phyloP scores from a whole-genome alignment of 2,113 vertebrate species.

The Macquaria ambigua region DNA sequence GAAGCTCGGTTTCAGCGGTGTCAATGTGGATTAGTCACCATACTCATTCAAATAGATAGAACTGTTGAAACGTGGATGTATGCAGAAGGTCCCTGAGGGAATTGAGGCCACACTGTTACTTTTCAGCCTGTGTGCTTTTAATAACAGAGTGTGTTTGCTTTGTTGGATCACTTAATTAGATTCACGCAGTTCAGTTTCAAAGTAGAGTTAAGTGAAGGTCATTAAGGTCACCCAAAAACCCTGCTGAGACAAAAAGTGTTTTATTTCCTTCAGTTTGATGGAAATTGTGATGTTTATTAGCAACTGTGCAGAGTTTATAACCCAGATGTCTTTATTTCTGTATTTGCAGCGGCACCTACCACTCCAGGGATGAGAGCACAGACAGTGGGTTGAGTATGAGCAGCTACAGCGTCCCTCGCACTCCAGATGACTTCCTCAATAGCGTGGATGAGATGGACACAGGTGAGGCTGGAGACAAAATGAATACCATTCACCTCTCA shows the following conservation, averaged over 20 bases:
- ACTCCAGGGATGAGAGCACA: slow-evolving; percentile 98
- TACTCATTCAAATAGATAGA: background rate
- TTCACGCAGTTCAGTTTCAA: slow-evolving; percentile 18
- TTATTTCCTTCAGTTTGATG: background rate
- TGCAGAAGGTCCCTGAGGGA: slow-evolving; percentile 26
- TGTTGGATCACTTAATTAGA: slow-evolving; percentile 37
- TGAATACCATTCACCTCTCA: background rate
- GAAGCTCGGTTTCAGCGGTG: slow-evolving; percentile 9
- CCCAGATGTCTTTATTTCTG: background rate
- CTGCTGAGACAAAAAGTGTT: background rate
- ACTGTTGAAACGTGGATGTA: slow-evolving; percentile 9
- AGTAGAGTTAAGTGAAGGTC: slow-evolving; percentile 11
- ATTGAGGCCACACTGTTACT: slow-evolving; percentile 27
- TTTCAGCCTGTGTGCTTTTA: slow-evolving; percentile 40
- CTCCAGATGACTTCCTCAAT: slow-evolving; percentile 98
- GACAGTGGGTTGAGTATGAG: slow-evolving; percentile 99
- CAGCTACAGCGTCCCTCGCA: slow-evolving; percentile 98
- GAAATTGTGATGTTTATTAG: background rate
- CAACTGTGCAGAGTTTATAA: background rate
- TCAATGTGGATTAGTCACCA: slow-evolving; percentile 24
- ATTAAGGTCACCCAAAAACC: background rate
- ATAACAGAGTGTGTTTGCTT: slow-evolving; percentile 17
- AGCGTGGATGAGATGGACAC: slow-evolving; percentile 99
- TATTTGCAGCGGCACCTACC: slow-evolving; percentile 92
- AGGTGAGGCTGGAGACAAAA: slow-evolving; percentile 81